Evolutionary conservation across 1,140 invertebrate species (phyloP).

Genomic region (Zaprionus ghesquierei): DNA sequence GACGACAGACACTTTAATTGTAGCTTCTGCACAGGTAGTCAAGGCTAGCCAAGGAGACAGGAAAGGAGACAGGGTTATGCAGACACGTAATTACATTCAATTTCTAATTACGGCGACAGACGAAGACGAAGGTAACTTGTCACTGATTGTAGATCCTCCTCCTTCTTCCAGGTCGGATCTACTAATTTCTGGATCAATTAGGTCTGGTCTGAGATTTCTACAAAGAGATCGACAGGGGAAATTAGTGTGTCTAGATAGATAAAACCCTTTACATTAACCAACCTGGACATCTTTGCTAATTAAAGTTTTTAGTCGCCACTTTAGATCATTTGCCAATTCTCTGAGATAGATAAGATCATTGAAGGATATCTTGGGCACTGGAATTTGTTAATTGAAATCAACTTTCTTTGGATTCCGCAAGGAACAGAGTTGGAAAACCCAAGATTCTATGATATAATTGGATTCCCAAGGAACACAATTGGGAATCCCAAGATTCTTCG

Average conservation of each 20-base stretch:
- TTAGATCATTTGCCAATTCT: no score
- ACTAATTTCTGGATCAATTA: conserved; percentile 40
- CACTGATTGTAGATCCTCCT: neutral
- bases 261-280: no score
- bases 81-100: conserved; percentile 47
- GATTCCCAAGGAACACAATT: no score
- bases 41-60: conserved; percentile 4
- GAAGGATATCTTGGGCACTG: no score
- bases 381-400: no score
- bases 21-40: conserved; percentile 35
- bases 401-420: no score
- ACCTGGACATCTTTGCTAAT: no score
- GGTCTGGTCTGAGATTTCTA: neutral
- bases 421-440: no score
- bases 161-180: neutral
- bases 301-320: no score
- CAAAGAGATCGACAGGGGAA: neutral
- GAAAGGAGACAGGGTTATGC: neutral
- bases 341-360: no score
- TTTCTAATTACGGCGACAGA: conserved; percentile 25
- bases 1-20: conserved; percentile 23
- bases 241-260: neutral
- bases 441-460: no score
- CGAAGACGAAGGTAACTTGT: conserved; percentile 1
- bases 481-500: no score